Conservation (phyloP, 2,888 invertebrate genomes). For the Spatulosminthurus flaviceps region DNA sequence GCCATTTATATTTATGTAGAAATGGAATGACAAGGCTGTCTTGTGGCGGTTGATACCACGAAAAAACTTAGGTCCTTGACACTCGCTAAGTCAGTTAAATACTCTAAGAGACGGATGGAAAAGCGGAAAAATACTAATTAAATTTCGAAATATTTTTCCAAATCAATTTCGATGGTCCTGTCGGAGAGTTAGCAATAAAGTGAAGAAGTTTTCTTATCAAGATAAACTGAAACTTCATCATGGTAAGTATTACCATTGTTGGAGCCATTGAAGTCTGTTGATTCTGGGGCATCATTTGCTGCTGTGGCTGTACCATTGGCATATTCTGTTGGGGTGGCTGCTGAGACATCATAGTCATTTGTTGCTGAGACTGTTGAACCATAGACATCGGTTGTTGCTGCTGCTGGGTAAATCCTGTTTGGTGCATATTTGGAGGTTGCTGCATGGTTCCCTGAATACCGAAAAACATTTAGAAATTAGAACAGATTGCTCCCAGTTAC, state of each 20-base stretch:
- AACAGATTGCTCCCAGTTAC: neutral
- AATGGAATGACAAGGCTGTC: too few relatives aligned
- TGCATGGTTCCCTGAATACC: slow-evolving; percentile 12
- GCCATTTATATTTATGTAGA: too few relatives aligned
- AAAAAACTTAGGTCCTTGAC: too few relatives aligned
- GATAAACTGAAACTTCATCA: too few relatives aligned
- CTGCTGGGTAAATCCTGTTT: slow-evolving; percentile 37
- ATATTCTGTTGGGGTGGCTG: slow-evolving; percentile 67
- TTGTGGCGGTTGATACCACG: too few relatives aligned
- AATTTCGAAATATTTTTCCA: too few relatives aligned
- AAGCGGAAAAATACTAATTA: too few relatives aligned
- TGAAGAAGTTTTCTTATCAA: too few relatives aligned
- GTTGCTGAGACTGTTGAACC: slow-evolving; percentile 67
- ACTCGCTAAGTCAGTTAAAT: too few relatives aligned
- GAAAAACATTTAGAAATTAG: slow-evolving; percentile 11
- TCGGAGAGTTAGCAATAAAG: too few relatives aligned
- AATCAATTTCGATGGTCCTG: too few relatives aligned
- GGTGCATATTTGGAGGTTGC: slow-evolving; percentile 35
- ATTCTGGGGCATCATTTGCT: slow-evolving; percentile 31
- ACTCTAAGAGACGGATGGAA: too few relatives aligned
- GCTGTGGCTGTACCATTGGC: slow-evolving; percentile 34
- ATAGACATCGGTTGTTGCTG: slow-evolving; percentile 64
- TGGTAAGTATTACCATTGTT: slow-evolving; percentile 21
- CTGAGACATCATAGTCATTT: slow-evolving; percentile 70
- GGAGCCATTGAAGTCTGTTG: slow-evolving; percentile 31